These are phyloP conservation scores for Tetramorium simillimum DNA, from an alignment of 1,140 invertebrate species.

Conservation along the genomic window DNA sequence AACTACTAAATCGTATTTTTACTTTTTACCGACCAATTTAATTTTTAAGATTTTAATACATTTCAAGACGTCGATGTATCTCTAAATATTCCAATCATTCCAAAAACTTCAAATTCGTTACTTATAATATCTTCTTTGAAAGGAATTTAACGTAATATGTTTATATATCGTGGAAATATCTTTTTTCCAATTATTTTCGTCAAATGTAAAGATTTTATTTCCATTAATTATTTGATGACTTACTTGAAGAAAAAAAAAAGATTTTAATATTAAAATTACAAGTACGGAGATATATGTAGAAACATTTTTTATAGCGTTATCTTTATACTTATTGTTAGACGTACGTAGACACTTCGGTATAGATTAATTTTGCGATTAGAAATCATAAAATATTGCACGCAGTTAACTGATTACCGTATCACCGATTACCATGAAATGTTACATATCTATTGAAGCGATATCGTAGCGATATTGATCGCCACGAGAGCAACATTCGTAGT, in stretches of 20 bases:
- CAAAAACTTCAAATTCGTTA: not conserved
- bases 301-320: not conserved
- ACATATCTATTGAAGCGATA: not conserved
- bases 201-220: not conserved
- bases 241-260: not conserved
- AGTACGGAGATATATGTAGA: not conserved
- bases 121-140: not conserved
- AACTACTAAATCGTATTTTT: not conserved
- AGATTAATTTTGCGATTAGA: not conserved
- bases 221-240: not conserved
- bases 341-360: not conserved
- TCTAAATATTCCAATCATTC: not conserved
- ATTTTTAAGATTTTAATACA: not conserved
- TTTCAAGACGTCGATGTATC: no score
- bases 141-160: not conserved
- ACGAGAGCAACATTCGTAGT: not conserved
- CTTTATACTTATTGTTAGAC: no score
- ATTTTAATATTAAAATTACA: not conserved
- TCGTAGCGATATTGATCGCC: not conserved
- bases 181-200: not conserved
- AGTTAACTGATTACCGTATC: not conserved
- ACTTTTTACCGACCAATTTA: not conserved
- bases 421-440: not conserved
- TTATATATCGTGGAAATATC: not conserved
- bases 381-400: not conserved